A percentile compares a stretch with the other conserved stretches of the same genome.
These are phyloP conservation scores for Corvus moneduloides DNA, from an alignment of 2,113 vertebrate genomes.

Conservation along the genomic window DNA sequence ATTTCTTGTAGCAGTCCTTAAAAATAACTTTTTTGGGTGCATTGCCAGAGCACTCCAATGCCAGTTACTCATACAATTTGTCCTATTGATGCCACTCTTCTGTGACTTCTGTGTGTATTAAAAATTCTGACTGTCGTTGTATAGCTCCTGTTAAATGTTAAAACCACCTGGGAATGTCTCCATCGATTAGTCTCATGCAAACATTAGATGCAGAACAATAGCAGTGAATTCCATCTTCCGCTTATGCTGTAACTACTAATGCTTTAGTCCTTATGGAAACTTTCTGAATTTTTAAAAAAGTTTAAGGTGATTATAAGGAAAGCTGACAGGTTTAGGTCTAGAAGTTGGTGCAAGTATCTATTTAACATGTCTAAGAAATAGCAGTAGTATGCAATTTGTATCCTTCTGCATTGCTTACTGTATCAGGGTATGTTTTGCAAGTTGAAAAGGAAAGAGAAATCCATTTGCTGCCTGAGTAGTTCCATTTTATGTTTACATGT, in stretches of 20 bases:
- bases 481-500: neutral
- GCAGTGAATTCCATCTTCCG: neutral
- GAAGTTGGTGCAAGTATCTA: neutral
- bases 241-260: neutral
- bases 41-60: neutral
- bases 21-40: constrained; percentile 11
- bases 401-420: neutral
- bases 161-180: constrained; percentile 15
- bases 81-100: neutral
- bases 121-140: constrained; percentile 5
- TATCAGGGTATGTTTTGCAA: neutral
- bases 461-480: neutral
- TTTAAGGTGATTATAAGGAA: neutral
- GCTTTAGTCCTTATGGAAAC: neutral
- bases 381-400: neutral
- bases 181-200: neutral
- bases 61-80: neutral
- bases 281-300: neutral
- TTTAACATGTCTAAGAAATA: neutral
- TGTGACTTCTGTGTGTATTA: neutral
- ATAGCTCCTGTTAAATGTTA: neutral
- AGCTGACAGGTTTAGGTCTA: neutral
- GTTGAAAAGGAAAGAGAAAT: neutral
- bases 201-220: neutral
- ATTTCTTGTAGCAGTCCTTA: neutral